Base-by-base conservation (phyloP, 1,140 invertebrate genomes). In the Rhopalosiphum maidis region DNA sequence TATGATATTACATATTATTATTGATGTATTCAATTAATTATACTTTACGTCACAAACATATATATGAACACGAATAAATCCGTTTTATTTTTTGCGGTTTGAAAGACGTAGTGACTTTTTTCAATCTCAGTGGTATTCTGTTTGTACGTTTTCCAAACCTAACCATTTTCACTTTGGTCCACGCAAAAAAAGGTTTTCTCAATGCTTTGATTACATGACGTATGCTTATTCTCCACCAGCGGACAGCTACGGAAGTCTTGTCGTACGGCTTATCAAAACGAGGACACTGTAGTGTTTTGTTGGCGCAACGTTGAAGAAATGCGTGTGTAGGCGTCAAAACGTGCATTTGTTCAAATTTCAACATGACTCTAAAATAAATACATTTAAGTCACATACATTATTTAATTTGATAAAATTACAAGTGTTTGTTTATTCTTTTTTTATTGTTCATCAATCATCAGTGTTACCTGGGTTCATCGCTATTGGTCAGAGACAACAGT, bases 261-360 rank as follows among this genome's bases (percentile, higher is more conserved):
- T 93, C 48, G 30, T 93, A 93, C 5, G 82, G 46, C 60, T 51
- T 93, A 41, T 23, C 18, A 54, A 55, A 93, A 37, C 91, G 48
- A n/a, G 91, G 48, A 83, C 91, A 93, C 25, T 11, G 30, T 21
- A 60, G 11, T 55, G 35, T 37, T 30, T 55, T 41, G 23, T 18
- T 41, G 25, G 82, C 9, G 55, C 91, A 93, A 22, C 46, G 68
- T 25, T 93, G 91, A 43, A 30, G 22, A 37, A 93, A 93, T 30
- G 91, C 8, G 21, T 93, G 48, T 8, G 91, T 93, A 22, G 91
- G 91, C 1, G 43, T 15, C 48, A 93, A 86, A 30, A 55, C 77
- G 9, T 86, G 91, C 91, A 93, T 93, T 86, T 93, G 91, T 7
- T 93, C 91, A 43, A 93, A 83, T 54, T 93, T 93, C n/a, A 93